Evolutionary conservation across 2,113 vertebrate species (phyloP).

Genomic region (Lepus europaeus): DNA sequence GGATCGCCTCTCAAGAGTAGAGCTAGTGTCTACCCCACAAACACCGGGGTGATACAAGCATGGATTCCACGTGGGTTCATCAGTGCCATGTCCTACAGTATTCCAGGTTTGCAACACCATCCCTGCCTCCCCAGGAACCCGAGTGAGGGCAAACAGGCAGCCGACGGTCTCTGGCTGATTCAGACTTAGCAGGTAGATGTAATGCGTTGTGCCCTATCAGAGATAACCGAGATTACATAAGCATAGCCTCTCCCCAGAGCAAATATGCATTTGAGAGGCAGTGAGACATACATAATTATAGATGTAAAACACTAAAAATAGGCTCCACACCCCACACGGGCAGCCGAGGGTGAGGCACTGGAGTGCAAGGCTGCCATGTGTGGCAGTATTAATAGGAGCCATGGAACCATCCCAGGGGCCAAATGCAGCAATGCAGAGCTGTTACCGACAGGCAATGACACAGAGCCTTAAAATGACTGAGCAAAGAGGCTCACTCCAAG

Average conservation of each 20-base stretch:
- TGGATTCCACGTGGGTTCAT: neutral
- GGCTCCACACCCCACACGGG: constrained; percentile 83
- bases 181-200: constrained; percentile 69
- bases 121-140: neutral
- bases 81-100: accelerated
- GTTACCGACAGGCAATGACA: constrained; percentile 74
- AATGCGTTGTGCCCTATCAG: constrained; percentile 80
- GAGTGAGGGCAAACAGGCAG: neutral
- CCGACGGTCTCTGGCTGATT: constrained; percentile 67
- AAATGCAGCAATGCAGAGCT: constrained; percentile 70
- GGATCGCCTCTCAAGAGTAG: neutral
- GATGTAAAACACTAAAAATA: constrained; percentile 86
- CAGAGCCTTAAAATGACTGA: constrained; percentile 67
- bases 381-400: constrained; percentile 82
- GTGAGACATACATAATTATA: constrained; percentile 84
- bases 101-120: neutral
- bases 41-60: accelerated
- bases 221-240: constrained; percentile 83
- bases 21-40: neutral
- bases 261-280: constrained; percentile 84
- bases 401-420: constrained; percentile 81
- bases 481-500: constrained; percentile 74
- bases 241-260: constrained; percentile 83
- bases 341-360: constrained; percentile 82
- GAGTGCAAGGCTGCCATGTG: constrained; percentile 77